phyloP scores from a whole-genome alignment of 2,113 vertebrate species.

The Vulpes ferrilata region DNA sequence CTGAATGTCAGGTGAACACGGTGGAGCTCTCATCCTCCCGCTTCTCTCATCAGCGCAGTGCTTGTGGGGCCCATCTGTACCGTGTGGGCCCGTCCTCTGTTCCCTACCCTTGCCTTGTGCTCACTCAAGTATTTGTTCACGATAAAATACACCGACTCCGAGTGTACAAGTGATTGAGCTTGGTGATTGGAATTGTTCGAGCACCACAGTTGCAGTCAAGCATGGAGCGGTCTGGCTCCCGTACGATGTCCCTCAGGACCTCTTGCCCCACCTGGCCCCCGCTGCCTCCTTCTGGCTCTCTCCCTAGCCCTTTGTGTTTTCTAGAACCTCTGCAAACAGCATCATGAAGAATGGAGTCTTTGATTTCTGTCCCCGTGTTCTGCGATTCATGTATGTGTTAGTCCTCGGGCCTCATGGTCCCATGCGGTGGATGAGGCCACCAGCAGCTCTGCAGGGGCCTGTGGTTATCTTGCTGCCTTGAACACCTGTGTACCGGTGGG shows the following conservation, averaged over 20 bases:
- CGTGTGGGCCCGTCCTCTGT: rapidly evolving
- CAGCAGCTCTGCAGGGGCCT: rapidly evolving
- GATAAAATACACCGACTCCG: rapidly evolving
- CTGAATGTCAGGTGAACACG: rapidly evolving
- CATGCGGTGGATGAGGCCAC: rapidly evolving
- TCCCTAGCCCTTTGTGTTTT: rapidly evolving
- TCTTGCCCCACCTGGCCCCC: rapidly evolving
- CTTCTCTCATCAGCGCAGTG: rapidly evolving
- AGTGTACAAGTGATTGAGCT: rapidly evolving
- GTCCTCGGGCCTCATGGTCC: not conserved
- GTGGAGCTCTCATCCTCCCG: rapidly evolving
- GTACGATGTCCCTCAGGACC: rapidly evolving
- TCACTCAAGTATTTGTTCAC: rapidly evolving
- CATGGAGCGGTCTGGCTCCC: rapidly evolving
- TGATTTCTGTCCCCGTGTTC: rapidly evolving
- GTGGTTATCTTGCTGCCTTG: rapidly evolving
- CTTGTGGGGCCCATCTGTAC: not conserved
- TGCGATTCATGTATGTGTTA: not conserved
- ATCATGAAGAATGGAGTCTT: rapidly evolving
- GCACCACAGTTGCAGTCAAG: not conserved
- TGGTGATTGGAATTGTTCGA: rapidly evolving
- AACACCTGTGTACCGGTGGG: rapidly evolving
- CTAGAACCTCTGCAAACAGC: not conserved
- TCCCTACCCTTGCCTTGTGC: too few species aligned
- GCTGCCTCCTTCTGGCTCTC: rapidly evolving